Base-by-base conservation (phyloP, 2,797 vertebrate genomes). In the Eupleurogrammus muticus region DNA sequence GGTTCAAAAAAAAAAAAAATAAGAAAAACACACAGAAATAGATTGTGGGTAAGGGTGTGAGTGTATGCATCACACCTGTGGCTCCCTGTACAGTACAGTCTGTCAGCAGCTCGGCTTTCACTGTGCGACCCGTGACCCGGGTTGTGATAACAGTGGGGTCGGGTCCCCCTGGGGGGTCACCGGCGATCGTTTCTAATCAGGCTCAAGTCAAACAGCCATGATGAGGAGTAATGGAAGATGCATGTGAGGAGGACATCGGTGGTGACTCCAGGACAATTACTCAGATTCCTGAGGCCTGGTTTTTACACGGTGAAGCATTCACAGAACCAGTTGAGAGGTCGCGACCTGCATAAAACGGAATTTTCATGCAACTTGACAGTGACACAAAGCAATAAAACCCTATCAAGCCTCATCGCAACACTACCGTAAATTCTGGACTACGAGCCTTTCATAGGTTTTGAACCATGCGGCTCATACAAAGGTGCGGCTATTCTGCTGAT, bases 71-170 rank as follows among this genome's bases (percentile, higher is more conserved):
- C 61, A 49, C 88, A 90, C 84, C 85, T 86, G 66, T 66, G 71
- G 42, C 46, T 59, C 75, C 76, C 72, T 66, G 36, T 38, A 74
- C 53, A 72, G 70, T 66, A 19, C 64, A 34, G 47, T 59, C 79
- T 87, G 81, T 90, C 82, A 86, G 70, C 75, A 36, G 32, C 3
- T 38, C 68, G 74, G 67, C 53, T 74, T 50, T 83, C 83, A 87
- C 83, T 78, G 70, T 67, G 21, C 83, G 85, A 92, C 84, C 86
- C 53, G 53, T 83, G 88, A 87, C 85, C n/a, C 71, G 60, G 68
- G 68, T 85, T 81, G 76, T 53, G 64, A 79, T 90, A 90, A 86
- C 70, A 86, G 55, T 20, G 16, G 70, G 83, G 83, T 64, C 28
- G 11, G 64, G 34, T 87, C 87, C 81, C 80, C 11, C n/a, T n/a